Percentiles rank a stretch among this genome's conserved stretches.
These are phyloP conservation scores for Sander lucioperca DNA, from an alignment of 2,113 vertebrate species.

Conservation along the genomic window DNA sequence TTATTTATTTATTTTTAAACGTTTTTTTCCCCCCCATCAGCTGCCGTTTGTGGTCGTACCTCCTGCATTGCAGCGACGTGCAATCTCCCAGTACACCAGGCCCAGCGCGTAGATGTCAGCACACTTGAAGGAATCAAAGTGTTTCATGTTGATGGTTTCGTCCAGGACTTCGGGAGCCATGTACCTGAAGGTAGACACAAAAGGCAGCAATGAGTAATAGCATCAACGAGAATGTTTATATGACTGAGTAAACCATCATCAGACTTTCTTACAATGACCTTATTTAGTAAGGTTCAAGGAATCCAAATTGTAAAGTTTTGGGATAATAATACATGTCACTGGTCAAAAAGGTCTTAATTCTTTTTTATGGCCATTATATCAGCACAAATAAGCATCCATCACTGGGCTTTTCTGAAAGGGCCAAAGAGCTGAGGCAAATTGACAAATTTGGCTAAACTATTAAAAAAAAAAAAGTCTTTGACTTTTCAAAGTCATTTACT, in stretches of 20 bases:
- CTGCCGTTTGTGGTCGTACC: slow-evolving; percentile 77
- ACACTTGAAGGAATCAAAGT: slow-evolving; percentile 99
- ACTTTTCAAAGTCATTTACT: neutral
- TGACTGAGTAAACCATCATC: neutral
- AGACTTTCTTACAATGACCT: neutral
- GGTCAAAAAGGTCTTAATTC: neutral
- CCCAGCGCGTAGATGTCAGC: slow-evolving; percentile 97
- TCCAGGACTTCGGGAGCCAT: slow-evolving; percentile 99
- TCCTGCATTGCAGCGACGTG: slow-evolving; percentile 94
- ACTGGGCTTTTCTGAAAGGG: neutral
- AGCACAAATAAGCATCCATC: neutral
- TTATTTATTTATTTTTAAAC: neutral
- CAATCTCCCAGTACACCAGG: slow-evolving; percentile 98
- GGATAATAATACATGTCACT: neutral
- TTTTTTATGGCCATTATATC: neutral
- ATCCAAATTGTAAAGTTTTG: neutral
- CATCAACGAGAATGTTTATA: neutral
- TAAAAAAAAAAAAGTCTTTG: too few species aligned
- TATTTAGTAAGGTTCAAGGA: neutral
- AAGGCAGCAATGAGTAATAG: neutral
- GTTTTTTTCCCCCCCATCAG: neutral
- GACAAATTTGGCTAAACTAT: too few species aligned
- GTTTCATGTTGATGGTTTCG: slow-evolving; percentile 99
- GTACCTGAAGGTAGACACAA: slow-evolving; percentile 84
- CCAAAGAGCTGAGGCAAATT: neutral